Evolutionary conservation across 2,113 vertebrate species (phyloP).

Genomic region (Gobius niger): DNA sequence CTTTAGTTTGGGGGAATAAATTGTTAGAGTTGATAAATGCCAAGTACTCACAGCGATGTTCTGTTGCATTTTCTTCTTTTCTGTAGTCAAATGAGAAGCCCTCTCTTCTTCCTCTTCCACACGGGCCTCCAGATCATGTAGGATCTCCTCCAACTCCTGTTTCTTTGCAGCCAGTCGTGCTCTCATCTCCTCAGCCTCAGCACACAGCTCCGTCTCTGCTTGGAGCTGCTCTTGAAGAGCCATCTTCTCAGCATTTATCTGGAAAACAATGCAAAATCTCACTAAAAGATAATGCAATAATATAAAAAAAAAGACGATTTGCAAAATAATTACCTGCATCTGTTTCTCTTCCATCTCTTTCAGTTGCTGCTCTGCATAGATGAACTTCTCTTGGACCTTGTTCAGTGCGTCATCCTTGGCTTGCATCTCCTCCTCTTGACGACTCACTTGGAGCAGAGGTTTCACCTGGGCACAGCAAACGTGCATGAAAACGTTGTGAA

Average conservation of each 20-base stretch:
- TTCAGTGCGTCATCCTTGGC: conserved; percentile 92
- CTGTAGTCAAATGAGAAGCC: conserved; percentile 82
- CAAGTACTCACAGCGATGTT: conserved; percentile 83
- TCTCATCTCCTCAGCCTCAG: conserved; percentile 96
- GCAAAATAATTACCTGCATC: conserved; percentile 78
- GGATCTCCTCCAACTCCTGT: conserved; percentile 96
- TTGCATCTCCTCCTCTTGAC: conserved; percentile 96
- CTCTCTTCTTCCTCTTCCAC: conserved; percentile 97
- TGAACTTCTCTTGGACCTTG: conserved; percentile 90
- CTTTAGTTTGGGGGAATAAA: neutral
- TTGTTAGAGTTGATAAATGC: no score
- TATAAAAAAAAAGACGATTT: neutral
- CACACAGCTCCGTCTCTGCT: conserved; percentile 94
- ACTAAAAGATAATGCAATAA: neutral
- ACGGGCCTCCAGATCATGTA: conserved; percentile 94
- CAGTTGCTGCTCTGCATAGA: conserved; percentile 84
- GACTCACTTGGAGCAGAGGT: conserved; percentile 93
- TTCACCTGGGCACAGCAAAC: conserved; percentile 82
- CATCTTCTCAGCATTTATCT: conserved; percentile 90
- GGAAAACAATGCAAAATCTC: neutral
- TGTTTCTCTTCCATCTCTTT: conserved; percentile 86
- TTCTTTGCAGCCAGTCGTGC: conserved; percentile 91
- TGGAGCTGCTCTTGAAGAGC: conserved; percentile 97
- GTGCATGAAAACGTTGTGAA: neutral
- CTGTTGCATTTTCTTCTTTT: conserved; percentile 98